These are phyloP conservation scores for Montifringilla adamsi DNA, from an alignment of 2,113 vertebrate species.

Conservation along the genomic window DNA sequence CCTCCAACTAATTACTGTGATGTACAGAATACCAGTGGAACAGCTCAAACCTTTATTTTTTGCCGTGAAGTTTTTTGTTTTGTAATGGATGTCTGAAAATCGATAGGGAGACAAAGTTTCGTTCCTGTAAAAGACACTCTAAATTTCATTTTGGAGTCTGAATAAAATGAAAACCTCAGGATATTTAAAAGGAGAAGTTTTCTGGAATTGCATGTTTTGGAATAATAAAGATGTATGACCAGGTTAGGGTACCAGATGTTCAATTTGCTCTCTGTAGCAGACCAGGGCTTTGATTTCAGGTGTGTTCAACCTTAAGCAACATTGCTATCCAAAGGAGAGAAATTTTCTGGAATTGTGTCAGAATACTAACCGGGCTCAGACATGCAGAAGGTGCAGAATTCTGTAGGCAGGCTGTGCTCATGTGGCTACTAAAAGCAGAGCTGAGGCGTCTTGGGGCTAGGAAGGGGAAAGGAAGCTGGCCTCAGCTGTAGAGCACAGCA, in stretches of 20 bases:
- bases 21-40: not conserved
- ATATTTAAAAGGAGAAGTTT: not conserved
- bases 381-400: not conserved
- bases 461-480: not conserved
- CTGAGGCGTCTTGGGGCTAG: not conserved
- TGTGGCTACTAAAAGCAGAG: not conserved
- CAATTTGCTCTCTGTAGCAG: not conserved
- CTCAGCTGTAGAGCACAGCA: not conserved
- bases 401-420: not conserved
- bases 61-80: not conserved
- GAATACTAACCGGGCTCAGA: not conserved
- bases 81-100: not conserved
- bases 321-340: not conserved
- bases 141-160: not conserved
- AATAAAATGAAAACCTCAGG: not conserved
- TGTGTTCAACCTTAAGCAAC: not conserved
- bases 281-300: not conserved
- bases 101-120: not conserved
- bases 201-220: not conserved
- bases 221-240: not conserved
- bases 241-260: not conserved
- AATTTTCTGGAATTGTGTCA: not conserved
- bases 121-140: not conserved
- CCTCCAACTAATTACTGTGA: not conserved
- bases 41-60: not conserved